Conservation (phyloP, 2,797 vertebrate species). For the Poeciliopsis infans region DNA sequence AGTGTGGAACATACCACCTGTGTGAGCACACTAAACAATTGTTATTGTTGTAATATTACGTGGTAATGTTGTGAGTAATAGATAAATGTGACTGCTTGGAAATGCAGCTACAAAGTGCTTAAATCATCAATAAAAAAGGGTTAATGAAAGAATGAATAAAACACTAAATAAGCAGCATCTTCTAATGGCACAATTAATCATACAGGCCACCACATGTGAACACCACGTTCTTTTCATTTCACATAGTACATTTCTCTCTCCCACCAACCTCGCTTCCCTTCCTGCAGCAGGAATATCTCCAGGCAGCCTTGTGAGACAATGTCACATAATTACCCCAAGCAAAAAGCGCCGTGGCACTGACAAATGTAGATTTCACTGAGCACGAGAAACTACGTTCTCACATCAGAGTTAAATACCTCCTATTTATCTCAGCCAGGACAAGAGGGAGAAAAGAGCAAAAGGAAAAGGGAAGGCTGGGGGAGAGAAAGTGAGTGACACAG, state of each 20-base stretch:
- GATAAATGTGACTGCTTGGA: neutral
- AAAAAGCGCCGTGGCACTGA: constrained; percentile 80
- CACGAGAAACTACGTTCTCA: constrained; percentile 78
- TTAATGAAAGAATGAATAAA: constrained; percentile 37
- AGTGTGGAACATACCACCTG: neutral
- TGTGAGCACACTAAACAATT: neutral
- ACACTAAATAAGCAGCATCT: constrained; percentile 42
- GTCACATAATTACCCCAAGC: constrained; percentile 76
- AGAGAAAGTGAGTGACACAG: constrained; percentile 60
- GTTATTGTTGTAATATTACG: neutral
- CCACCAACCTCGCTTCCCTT: constrained; percentile 57
- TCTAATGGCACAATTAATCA: constrained; percentile 74
- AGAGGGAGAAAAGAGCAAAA: constrained; percentile 42
- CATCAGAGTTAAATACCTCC: constrained; percentile 80
- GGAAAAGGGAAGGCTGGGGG: constrained; percentile 28
- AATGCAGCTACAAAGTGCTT: constrained; percentile 9
- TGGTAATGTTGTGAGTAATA: neutral
- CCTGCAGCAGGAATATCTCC: constrained; percentile 71
- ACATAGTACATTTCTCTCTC: constrained; percentile 60
- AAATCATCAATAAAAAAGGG: constrained; percentile 27
- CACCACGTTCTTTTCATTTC: constrained; percentile 68
- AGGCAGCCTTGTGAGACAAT: constrained; percentile 77
- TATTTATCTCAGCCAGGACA: constrained; percentile 76
- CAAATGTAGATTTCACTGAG: constrained; percentile 83
- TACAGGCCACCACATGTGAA: constrained; percentile 59